Evolutionary conservation across 2,888 invertebrate species (phyloP), one percentile per base, ranked within the genome.

Genomic region (Parelbella ahira): DNA sequence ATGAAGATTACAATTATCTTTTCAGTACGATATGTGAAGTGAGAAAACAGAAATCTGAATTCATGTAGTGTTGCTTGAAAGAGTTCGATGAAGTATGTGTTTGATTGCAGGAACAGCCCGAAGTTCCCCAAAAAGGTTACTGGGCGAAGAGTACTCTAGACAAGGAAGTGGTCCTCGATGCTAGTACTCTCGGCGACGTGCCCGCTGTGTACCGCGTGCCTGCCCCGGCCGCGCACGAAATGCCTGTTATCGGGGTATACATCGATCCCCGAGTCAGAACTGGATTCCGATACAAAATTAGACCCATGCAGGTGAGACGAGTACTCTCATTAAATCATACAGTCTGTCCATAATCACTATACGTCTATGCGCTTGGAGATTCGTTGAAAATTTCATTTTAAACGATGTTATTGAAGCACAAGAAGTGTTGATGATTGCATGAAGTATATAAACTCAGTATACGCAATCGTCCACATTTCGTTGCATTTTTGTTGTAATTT

Each of bases 211-310:
- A 93, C 67, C 81, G 84, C 12, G 89, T 92, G 7, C 90, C 90
- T 7, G 82, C 89, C 12, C 81, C 92, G 1, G 88, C 89, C 19
- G 77, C 88, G 3, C 89, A 92, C 57, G 91, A 93, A 68, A 86
- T 92, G 67, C 92, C 92, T 0, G 92, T 91, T 36, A 88, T 92
- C 61, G 94, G 94, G 36, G 91, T 93, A 38, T 93, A 91, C 74
- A 89, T 94, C 53, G 93, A 94, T 77, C 89, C 90, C 41, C 84
- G 92, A 41, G 91, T 94, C 49, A 84, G 91, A 53, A 91, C 93
- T 50, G 94, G 94, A 53, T 94, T 93, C 86, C 88, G 90, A 69
- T 94, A 94, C 88, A 89, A 90, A 77, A 91, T 93, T 49, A 88
- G 91, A 61, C 91, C 91, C 1, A 86, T 92, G 69, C 90, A 90